Evolutionary conservation across 2,797 vertebrate species (phyloP).

Genomic region (Channa striata): DNA sequence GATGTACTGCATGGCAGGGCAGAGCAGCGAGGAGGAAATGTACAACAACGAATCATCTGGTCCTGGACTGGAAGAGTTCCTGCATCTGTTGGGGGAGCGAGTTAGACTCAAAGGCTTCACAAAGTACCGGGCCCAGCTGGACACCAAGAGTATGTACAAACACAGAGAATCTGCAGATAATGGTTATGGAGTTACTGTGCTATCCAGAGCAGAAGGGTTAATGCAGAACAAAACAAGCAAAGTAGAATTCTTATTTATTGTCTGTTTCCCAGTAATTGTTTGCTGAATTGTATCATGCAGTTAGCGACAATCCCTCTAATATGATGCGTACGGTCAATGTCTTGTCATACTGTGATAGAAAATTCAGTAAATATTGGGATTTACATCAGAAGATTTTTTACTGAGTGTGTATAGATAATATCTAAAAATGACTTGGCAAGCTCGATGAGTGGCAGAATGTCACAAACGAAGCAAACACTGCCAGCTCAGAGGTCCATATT

Average conservation of each 20-base stretch:
- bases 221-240: neutral
- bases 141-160: slow-evolving; percentile 92
- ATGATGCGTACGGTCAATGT: neutral
- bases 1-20: slow-evolving; percentile 98
- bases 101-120: slow-evolving; percentile 97
- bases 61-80: slow-evolving; percentile 96
- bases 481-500: neutral
- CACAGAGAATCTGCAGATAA: neutral
- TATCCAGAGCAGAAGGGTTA: slow-evolving; percentile 1
- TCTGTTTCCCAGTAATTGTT: neutral
- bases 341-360: neutral
- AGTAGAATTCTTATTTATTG: slow-evolving; percentile 14
- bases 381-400: too few relatives aligned
- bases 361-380: too few relatives aligned
- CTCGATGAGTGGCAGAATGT: neutral
- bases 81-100: slow-evolving; percentile 95
- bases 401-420: neutral
- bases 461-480: neutral
- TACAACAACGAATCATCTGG: slow-evolving; percentile 97
- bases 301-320: neutral
- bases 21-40: slow-evolving; percentile 99
- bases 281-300: neutral
- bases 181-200: neutral
- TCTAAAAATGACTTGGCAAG: neutral
- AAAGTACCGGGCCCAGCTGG: slow-evolving; percentile 97